These are phyloP conservation scores for Andrena marginata DNA, from an alignment of 2,888 invertebrate genomes.

Conservation along the genomic window DNA sequence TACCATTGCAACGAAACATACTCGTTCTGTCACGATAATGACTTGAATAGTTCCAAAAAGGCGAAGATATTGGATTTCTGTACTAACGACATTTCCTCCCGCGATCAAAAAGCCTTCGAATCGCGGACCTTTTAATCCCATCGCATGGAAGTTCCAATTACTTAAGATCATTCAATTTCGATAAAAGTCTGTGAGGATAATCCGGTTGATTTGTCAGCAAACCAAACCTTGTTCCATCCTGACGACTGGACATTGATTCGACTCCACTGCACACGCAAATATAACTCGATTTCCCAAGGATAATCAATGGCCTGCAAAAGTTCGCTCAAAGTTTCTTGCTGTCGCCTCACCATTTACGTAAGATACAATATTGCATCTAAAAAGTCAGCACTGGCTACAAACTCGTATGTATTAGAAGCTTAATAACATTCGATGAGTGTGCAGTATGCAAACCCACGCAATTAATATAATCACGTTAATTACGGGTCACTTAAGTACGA, in stretches of 20 bases:
- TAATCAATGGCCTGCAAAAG: neutral
- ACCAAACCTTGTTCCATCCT: neutral
- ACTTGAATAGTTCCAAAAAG: conserved; percentile 27
- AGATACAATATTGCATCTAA: neutral
- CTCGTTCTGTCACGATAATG: conserved; percentile 24
- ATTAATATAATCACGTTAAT: neutral
- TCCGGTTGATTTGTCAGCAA: conserved; percentile 3
- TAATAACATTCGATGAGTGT: neutral
- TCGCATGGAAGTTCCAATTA: conserved; percentile 35
- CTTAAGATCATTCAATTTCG: conserved; percentile 23
- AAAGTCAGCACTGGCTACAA: neutral
- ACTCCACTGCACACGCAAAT: neutral
- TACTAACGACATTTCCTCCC: conserved; percentile 27
- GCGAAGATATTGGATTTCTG: conserved; percentile 28
- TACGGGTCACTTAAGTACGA: neutral
- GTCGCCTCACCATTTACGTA: neutral
- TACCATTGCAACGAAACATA: neutral
- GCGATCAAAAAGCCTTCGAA: conserved; percentile 11
- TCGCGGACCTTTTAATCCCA: conserved; percentile 31
- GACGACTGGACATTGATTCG: neutral
- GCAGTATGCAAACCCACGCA: neutral
- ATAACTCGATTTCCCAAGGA: neutral
- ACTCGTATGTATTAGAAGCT: neutral
- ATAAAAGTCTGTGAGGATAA: neutral
- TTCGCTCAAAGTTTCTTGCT: neutral